Conservation (phyloP, 2,113 vertebrate genomes). For the Rynchops niger region DNA sequence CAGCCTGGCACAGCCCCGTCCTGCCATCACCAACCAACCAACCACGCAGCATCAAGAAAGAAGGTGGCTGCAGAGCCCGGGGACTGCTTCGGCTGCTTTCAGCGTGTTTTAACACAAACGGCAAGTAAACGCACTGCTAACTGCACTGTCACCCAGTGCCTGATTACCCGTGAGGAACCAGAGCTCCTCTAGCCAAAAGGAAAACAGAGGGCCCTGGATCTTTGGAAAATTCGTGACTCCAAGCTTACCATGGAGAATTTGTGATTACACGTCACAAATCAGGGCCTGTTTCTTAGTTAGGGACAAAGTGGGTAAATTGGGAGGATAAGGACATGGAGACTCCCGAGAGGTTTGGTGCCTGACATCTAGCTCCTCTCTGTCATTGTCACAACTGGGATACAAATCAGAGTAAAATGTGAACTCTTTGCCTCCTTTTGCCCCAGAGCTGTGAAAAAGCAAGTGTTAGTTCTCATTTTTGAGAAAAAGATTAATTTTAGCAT, state of each 20-base stretch:
- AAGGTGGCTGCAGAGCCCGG: not conserved
- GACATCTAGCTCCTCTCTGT: not conserved
- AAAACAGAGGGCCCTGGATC: not conserved
- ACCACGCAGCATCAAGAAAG: not conserved
- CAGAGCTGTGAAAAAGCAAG: not conserved
- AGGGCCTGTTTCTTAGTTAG: not conserved
- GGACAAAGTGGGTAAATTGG: not conserved
- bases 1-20: not conserved
- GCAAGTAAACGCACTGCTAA: not conserved
- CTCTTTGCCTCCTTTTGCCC: not conserved
- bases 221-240: not conserved
- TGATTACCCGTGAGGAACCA: not conserved
- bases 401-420: not conserved
- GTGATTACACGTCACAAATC: not conserved
- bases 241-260: not conserved
- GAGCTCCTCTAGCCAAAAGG: not conserved
- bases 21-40: not conserved
- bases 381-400: not conserved
- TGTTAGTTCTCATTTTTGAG: not conserved
- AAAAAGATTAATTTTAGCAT: not conserved
- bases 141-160: not conserved
- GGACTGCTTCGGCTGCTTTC: not conserved
- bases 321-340: not conserved
- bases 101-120: not conserved
- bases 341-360: not conserved